Base-by-base conservation (phyloP, 2,888 invertebrate species). In the Sinotaia quadrata region DNA sequence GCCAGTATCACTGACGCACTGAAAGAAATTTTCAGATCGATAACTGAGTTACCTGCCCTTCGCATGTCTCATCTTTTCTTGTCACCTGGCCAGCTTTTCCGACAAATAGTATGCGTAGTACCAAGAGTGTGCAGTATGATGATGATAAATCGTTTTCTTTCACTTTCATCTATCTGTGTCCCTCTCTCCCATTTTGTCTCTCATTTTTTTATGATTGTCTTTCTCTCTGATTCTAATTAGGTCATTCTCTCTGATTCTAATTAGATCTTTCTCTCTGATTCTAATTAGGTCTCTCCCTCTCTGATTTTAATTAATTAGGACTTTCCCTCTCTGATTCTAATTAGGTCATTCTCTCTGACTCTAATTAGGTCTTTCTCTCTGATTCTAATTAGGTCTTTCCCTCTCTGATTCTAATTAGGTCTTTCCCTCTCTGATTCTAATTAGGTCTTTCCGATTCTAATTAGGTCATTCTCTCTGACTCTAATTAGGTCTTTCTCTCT, bases 171-270 rank as follows among this genome's bases (percentile, higher is more conserved):
- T 52, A 12, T 52, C 52, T 52, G 27, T 52, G 29, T 52, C 29
- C 24, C 36, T 52, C 52, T 52, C 52, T 52, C 52, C 31, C 52
- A 29, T 31, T 52, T 31, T 52, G 12, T 52, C 52, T 52, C 52
- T 52, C 52, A 29, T 31, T 52, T 31, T 52, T 15, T 52, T 31
- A 29, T 52, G 29, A 29, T 31, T 24, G 29, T 24, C 52, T 24
- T 31, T 24, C 24, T 24, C 52, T 52, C 1, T 52, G 4, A 29
- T 31, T 52, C 24, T 52, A 3, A 29, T 31, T 24, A 0, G 12
- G 27, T 24, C 7, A 12, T 31, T 33, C 7, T 33, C 33, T 34
- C 8, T 57, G 34, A 34, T 15, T 57, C 34, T 57, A 18, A n/a
- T 36, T 52, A 18, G 18, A 18, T 52, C 24, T 52, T 24, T 51